phyloP scores from a whole-genome alignment of 2,888 invertebrate genomes.

The Pemphredon lugubris region DNA sequence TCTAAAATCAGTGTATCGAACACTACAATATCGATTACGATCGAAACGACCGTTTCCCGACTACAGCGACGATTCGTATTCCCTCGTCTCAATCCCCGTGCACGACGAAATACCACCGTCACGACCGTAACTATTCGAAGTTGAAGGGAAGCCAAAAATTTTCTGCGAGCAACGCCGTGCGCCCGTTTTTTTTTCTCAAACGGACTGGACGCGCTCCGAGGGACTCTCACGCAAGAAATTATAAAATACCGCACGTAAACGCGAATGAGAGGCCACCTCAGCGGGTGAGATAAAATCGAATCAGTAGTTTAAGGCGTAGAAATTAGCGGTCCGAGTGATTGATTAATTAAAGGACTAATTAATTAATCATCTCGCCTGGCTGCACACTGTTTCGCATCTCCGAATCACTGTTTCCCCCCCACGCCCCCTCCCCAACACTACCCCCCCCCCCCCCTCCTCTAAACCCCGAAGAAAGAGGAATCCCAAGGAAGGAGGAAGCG shows the following conservation, averaged over 20 bases:
- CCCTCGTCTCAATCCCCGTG: slow-evolving; percentile 24
- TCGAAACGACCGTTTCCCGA: too few species aligned
- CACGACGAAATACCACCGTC: slow-evolving; percentile 27
- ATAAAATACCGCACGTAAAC: slow-evolving; percentile 43
- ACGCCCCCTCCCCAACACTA: too few species aligned
- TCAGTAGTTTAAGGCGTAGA: slow-evolving; percentile 76
- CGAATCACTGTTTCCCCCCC: too few species aligned
- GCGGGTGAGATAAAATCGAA: slow-evolving; percentile 79
- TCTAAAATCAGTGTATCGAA: too few species aligned
- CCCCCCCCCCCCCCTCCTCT: background rate
- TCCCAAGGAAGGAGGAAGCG: slow-evolving; percentile 5
- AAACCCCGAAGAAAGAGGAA: background rate
- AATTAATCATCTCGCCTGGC: slow-evolving; percentile 61
- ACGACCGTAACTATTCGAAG: slow-evolving; percentile 58
- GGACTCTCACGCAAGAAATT: slow-evolving; percentile 69
- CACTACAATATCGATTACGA: too few species aligned
- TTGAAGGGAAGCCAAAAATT: slow-evolving; percentile 72
- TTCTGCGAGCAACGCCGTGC: slow-evolving; percentile 73
- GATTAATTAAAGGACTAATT: slow-evolving; percentile 62
- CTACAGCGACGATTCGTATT: background rate
- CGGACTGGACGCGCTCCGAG: slow-evolving; percentile 80
- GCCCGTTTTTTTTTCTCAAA: slow-evolving; percentile 69
- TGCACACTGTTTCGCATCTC: slow-evolving; percentile 66
- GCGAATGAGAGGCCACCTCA: slow-evolving; percentile 73
- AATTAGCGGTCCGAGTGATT: slow-evolving; percentile 75